Conservation (phyloP, 1,140 invertebrate genomes). For the Bacillus rossius region DNA sequence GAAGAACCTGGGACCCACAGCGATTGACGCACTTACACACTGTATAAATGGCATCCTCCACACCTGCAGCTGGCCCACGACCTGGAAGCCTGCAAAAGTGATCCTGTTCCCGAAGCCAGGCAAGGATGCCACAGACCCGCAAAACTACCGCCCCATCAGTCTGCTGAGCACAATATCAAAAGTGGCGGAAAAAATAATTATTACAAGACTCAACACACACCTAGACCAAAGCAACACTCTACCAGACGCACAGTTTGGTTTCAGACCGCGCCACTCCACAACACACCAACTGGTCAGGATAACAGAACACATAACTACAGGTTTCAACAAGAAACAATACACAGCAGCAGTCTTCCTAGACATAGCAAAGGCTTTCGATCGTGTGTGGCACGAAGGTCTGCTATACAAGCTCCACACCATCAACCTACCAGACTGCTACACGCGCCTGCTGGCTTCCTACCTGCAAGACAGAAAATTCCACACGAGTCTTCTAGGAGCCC, state of each 20-base stretch:
- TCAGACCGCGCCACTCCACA: background rate
- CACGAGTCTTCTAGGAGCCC: background rate
- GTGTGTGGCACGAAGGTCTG: slow-evolving; percentile 32
- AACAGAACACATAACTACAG: slow-evolving; percentile 18
- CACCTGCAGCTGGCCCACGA: background rate
- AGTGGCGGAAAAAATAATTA: background rate
- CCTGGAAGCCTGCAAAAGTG: background rate
- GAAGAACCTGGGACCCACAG: too few species aligned
- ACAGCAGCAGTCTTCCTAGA: slow-evolving; percentile 33
- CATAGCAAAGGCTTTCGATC: slow-evolving; percentile 34
- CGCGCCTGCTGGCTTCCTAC: background rate
- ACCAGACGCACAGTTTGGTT: slow-evolving; percentile 6
- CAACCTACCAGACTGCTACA: background rate
- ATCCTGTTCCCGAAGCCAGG: slow-evolving; percentile 12
- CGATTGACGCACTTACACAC: too few species aligned
- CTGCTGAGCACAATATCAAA: slow-evolving; percentile 2
- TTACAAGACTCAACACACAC: background rate
- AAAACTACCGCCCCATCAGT: slow-evolving; percentile 12
- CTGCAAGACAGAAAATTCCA: background rate
- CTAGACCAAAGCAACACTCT: slow-evolving; percentile 6
- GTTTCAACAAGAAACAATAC: slow-evolving; percentile 28
- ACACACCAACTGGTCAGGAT: slow-evolving; percentile 18
- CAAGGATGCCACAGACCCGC: background rate
- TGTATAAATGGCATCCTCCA: slow-evolving; percentile 5
- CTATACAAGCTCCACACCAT: background rate